Base-by-base conservation (phyloP, 2,888 invertebrate genomes). In the Lepidocyrtinus sp. region DNA sequence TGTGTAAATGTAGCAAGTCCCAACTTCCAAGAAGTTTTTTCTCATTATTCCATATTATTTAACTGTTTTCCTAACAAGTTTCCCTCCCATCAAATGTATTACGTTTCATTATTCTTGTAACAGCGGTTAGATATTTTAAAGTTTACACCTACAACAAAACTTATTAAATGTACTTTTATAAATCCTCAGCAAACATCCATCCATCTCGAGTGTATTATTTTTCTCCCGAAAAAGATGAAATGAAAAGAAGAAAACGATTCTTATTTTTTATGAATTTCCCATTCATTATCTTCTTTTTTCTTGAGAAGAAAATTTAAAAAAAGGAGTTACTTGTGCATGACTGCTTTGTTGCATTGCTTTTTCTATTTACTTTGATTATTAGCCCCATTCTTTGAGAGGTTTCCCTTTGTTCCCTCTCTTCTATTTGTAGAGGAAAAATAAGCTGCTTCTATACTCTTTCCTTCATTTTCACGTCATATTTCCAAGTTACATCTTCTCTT, bases 331-430 rank as follows among this genome's bases (percentile, higher is more conserved):
- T 77, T 77, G 72, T 72, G 71, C 77, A 77, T 77, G 77, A 77
- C 77, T 77, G 77, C 77, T 72, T 77, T 77, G 77, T 77, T 77
- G 77, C 62, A 72, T 72, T 61, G 50, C 65, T 24, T 72, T 61
- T 67, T 36, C 12, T 36, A 77, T 72, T 77, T 77, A 77, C 77
- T 77, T 77, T 77, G 77, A 77, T 77, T 77, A 77, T 77, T 77
- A 71, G 71, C 77, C 77, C 77, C 77, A 77, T 77, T 77, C 77
- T 77, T 77, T 61, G 62, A 67, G 59, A 59, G 59, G 59, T n/a
- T n/a, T 36, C 36, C 36, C 36, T 36, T 36, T 36, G 36, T 59
- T n/a, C 59, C 15, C 59, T n/a, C 5, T 59, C 5, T 62, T 62
- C 21, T 21, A 15, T 62, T 21, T 62, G 21, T 21, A 62, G 24